Percentiles rank a stretch among this genome's conserved stretches.
Evolutionary conservation across 2,113 vertebrate species (phyloP).

Genomic region (Hassar affinis): DNA sequence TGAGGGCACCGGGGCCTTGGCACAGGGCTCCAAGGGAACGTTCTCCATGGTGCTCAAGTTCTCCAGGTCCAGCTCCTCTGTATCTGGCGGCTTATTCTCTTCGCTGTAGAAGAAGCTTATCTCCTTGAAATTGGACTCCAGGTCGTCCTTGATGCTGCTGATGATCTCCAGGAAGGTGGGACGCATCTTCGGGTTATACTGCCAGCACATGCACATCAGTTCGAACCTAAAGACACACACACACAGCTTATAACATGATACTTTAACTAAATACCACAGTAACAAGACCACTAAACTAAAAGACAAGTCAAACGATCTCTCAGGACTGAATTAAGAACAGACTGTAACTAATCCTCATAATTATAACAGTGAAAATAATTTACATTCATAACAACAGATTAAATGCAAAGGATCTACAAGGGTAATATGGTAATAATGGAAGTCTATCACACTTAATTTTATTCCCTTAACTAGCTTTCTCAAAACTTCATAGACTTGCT

Average conservation of each 20-base stretch:
- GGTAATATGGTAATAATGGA: not conserved
- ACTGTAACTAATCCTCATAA: not conserved
- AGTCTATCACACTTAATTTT: not conserved
- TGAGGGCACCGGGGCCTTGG: slow-evolving; percentile 32
- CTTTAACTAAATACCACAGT: no score
- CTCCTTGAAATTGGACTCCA: slow-evolving; percentile 89
- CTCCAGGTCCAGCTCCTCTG: slow-evolving; percentile 92
- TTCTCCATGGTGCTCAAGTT: slow-evolving; percentile 94
- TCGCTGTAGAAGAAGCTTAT: slow-evolving; percentile 98
- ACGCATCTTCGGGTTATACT: slow-evolving; percentile 97
- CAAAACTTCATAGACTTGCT: not conserved
- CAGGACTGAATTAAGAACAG: not conserved
- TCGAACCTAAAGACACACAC: slow-evolving; percentile 79
- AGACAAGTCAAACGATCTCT: not conserved
- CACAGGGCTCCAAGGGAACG: slow-evolving; percentile 88
- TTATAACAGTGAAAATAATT: not conserved
- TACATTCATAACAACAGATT: not conserved
- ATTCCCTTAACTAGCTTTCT: not conserved
- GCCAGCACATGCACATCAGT: slow-evolving; percentile 98
- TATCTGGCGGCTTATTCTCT: slow-evolving; percentile 94
- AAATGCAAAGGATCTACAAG: not conserved
- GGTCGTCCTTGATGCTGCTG: slow-evolving; percentile 89
- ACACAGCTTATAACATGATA: not conserved
- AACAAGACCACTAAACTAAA: no score
- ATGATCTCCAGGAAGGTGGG: slow-evolving; percentile 97